Evolutionary conservation across 1,140 invertebrate species (phyloP).

Genomic region (Macrobrachium rosenbergii): DNA sequence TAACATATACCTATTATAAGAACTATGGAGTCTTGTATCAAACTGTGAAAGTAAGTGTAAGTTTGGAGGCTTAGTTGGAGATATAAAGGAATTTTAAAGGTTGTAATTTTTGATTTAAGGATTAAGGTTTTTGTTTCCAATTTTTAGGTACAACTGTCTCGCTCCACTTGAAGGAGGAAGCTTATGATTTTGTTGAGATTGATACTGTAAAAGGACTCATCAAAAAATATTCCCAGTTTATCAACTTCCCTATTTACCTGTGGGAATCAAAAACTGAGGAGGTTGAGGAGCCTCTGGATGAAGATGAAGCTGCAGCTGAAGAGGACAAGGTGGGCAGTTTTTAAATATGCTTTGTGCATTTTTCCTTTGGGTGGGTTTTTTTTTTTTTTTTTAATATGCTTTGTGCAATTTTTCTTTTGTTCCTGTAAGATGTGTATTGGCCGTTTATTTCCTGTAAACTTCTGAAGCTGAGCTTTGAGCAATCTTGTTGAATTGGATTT

Average conservation of each 20-base stretch:
- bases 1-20: too few species aligned
- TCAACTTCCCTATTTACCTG: conserved; percentile 98
- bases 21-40: too few species aligned
- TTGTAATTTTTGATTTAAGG: not conserved
- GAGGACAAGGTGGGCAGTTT: conserved; percentile 71
- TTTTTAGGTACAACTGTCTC: conserved; percentile 69
- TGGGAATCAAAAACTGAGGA: conserved; percentile 94
- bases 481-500: not conserved
- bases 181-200: conserved; percentile 93
- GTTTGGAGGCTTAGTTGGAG: too few species aligned
- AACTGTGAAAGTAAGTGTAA: too few species aligned
- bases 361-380: too few species aligned
- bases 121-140: conserved; percentile 69
- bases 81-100: not conserved
- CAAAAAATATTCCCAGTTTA: conserved; percentile 99
- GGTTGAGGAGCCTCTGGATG: conserved; percentile 84
- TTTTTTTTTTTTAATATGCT: too few species aligned
- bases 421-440: too few species aligned
- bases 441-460: too few species aligned
- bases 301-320: conserved; percentile 70
- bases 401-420: too few species aligned
- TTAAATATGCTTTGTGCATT: too few species aligned
- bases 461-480: too few species aligned
- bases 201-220: conserved; percentile 92
- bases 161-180: conserved; percentile 96